Conservation (phyloP, 2,888 invertebrate genomes). For the Eumacrocentrus americanus region DNA sequence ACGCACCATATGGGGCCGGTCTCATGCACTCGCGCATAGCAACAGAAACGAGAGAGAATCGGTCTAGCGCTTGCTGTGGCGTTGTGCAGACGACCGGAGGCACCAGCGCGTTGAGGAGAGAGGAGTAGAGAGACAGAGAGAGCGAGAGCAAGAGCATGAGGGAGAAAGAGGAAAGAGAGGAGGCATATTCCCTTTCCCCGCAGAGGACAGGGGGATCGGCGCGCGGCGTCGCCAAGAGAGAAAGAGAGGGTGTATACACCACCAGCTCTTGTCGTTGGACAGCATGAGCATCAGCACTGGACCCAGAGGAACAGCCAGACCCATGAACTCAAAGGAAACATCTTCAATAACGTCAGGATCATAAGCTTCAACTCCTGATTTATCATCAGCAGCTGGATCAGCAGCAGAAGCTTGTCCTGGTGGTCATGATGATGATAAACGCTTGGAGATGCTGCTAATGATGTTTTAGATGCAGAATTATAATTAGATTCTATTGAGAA, state of each 20-base stretch:
- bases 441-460: too few relatives aligned
- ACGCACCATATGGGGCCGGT: conserved; percentile 50
- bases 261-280: neutral
- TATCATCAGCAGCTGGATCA: neutral
- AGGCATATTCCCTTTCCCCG: too few relatives aligned
- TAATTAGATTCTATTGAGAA: too few relatives aligned
- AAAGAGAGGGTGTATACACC: neutral
- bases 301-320: too few relatives aligned
- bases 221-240: conserved; percentile 21
- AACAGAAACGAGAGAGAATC: conserved; percentile 47
- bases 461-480: too few relatives aligned
- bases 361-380: too few relatives aligned
- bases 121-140: conserved; percentile 26
- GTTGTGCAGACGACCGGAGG: conserved; percentile 38
- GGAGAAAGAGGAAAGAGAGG: conserved; percentile 20
- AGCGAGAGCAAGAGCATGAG: conserved; percentile 10
- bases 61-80: conserved; percentile 27
- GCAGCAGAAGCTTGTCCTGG: too few relatives aligned
- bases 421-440: too few relatives aligned
- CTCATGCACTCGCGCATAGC: conserved; percentile 55
- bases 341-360: too few relatives aligned
- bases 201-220: conserved; percentile 20
- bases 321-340: too few relatives aligned
- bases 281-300: too few relatives aligned
- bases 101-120: conserved; percentile 25